Conservation (phyloP, 2,113 vertebrate genomes). For the Recurvirostra avosetta region DNA sequence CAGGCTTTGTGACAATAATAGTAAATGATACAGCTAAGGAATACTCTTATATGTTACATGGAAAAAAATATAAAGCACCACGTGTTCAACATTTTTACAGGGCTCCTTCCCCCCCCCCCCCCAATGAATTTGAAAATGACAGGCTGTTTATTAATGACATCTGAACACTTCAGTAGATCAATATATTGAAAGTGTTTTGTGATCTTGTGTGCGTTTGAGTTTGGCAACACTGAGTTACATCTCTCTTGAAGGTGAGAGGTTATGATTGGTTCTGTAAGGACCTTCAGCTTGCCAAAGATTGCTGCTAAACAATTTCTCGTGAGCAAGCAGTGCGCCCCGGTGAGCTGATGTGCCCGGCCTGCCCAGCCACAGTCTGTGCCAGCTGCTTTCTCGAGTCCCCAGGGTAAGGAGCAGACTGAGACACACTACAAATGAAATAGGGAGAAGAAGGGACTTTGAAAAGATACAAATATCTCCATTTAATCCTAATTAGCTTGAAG, state of each 20-base stretch:
- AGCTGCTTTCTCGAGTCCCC: neutral
- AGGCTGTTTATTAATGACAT: neutral
- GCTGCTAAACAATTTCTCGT: neutral
- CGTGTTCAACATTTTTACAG: neutral
- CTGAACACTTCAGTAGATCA: neutral
- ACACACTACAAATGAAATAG: neutral
- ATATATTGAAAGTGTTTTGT: neutral
- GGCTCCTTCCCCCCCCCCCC: rapidly evolving
- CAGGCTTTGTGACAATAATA: neutral
- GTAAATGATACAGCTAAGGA: neutral
- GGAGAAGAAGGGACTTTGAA: neutral
- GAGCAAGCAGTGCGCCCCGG: neutral
- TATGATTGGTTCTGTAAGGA: neutral
- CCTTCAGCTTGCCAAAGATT: neutral
- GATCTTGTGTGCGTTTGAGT: neutral
- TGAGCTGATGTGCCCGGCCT: rapidly evolving
- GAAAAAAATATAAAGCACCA: neutral
- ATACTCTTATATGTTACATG: neutral
- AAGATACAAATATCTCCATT: neutral
- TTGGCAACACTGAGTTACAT: neutral
- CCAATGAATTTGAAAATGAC: neutral
- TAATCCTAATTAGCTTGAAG: neutral
- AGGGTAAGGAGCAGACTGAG: neutral
- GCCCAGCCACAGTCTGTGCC: neutral
- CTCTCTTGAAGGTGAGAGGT: neutral